Conservation (phyloP, 2,888 invertebrate species). For the Gryllus longicercus region DNA sequence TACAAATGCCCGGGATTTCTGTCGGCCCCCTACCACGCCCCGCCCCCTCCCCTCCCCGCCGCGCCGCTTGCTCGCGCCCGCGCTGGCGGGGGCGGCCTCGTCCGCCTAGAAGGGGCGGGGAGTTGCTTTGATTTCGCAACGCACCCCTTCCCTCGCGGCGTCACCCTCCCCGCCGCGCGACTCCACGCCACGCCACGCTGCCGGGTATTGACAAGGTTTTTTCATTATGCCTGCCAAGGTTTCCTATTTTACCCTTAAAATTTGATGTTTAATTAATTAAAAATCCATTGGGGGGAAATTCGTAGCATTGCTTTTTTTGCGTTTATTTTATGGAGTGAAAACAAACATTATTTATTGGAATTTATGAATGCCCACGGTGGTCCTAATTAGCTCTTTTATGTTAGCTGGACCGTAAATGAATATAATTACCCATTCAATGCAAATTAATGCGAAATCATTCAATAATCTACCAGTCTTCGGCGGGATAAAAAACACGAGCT, state of each 20-base stretch:
- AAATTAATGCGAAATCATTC: constrained; percentile 9
- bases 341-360: constrained; percentile 11
- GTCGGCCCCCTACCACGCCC: neutral
- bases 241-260: constrained; percentile 8
- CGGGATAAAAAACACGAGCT: neutral
- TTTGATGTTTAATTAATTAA: constrained; percentile 17
- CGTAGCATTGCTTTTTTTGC: neutral
- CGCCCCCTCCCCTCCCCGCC: neutral
- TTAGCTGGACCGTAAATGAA: constrained; percentile 17
- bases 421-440: constrained; percentile 17
- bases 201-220: constrained; percentile 10
- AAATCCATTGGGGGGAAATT: constrained; percentile 17
- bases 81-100: too few species aligned
- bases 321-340: constrained; percentile 1
- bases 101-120: neutral
- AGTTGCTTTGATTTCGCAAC: neutral
- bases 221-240: constrained; percentile 17
- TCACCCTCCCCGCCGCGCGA: neutral
- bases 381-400: constrained; percentile 17
- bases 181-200: neutral
- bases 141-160: neutral
- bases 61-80: too few species aligned
- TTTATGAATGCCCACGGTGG: constrained; percentile 3
- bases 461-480: neutral
- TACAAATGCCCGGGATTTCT: constrained; percentile 2